Conservation (phyloP, 2,113 vertebrate species). For the Lasiurus cinereus region DNA sequence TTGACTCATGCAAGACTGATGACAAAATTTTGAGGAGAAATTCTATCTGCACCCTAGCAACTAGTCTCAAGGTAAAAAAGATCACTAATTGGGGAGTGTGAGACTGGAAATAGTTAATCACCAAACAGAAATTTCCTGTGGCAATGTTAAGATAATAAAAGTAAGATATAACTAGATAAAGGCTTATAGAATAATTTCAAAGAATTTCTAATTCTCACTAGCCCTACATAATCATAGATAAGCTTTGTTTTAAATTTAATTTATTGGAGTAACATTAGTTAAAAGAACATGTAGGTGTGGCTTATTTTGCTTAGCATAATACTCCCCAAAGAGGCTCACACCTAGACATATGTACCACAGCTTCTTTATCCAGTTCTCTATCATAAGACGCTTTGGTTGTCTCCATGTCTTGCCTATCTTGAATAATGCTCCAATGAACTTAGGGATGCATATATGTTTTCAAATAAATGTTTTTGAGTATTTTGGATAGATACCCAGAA, state of each 20-base stretch:
- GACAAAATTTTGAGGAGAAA: not conserved
- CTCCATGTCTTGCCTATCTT: not conserved
- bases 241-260: not conserved
- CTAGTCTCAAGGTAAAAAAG: not conserved
- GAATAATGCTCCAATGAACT: not conserved
- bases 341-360: not conserved
- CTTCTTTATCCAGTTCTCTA: not conserved
- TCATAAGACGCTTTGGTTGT: not conserved
- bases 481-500: not conserved
- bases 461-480: not conserved
- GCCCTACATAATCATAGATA: not conserved
- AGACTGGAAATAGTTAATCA: not conserved
- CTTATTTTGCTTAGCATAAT: not conserved
- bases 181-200: not conserved
- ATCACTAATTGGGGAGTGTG: fast-evolving
- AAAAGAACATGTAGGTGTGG: not conserved
- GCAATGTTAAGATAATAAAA: not conserved
- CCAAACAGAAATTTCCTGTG: not conserved
- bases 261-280: not conserved
- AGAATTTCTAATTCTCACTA: not conserved
- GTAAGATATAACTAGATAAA: not conserved
- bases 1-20: not conserved
- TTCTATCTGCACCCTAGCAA: not conserved
- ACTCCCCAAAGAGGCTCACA: not conserved
- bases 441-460: not conserved